Conservation (phyloP, 2,888 invertebrate species). For the Charanyca ferruginea region DNA sequence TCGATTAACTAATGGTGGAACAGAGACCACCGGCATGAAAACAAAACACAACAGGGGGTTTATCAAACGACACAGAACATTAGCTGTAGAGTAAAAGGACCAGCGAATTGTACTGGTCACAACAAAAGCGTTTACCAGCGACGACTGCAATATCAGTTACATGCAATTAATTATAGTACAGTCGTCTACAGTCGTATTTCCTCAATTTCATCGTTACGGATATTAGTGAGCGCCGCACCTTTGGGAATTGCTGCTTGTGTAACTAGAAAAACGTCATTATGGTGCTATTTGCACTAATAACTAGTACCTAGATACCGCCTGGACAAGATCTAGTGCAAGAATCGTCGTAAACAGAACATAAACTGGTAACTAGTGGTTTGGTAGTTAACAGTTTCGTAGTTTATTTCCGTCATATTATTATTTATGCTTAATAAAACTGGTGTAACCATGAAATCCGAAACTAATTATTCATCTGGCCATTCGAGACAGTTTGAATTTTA, state of each 20-base stretch:
- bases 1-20: conserved; percentile 49
- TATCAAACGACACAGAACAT: conserved; percentile 52
- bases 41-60: conserved; percentile 46
- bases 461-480: conserved; percentile 10
- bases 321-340: conserved; percentile 30
- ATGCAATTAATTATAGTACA: conserved; percentile 62
- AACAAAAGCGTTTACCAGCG: conserved; percentile 55
- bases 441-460: conserved; percentile 27
- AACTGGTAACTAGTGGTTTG: conserved; percentile 10
- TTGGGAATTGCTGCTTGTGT: conserved; percentile 37
- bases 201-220: conserved; percentile 51
- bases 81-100: conserved; percentile 49
- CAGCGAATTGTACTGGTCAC: conserved; percentile 38
- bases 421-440: not conserved
- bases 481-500: not conserved
- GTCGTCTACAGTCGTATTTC: conserved; percentile 53
- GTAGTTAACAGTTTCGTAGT: conserved; percentile 28
- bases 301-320: conserved; percentile 5
- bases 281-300: conserved; percentile 26
- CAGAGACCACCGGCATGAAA: conserved; percentile 44
- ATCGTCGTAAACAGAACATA: conserved; percentile 44
- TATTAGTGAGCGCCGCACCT: conserved; percentile 56
- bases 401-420: conserved; percentile 27
- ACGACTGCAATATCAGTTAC: conserved; percentile 56
- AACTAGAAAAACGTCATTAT: conserved; percentile 54